phyloP scores from a whole-genome alignment of 2,888 invertebrate species.

The Catotricha subobsoleta region DNA sequence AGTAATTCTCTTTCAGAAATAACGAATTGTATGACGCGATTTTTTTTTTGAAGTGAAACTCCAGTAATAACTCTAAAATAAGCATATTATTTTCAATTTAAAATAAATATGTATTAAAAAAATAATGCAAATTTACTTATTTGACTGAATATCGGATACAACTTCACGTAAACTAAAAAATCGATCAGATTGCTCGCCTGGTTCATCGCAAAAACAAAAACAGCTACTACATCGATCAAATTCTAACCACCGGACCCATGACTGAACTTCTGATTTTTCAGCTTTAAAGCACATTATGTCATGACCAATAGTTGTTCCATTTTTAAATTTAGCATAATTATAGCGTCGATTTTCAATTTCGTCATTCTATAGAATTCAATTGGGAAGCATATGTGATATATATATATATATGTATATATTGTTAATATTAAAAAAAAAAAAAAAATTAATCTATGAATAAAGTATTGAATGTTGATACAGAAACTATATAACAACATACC shows the following conservation, averaged over 20 bases:
- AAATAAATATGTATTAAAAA: slow-evolving; percentile 2
- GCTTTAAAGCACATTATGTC: slow-evolving; percentile 3
- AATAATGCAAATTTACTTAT: slow-evolving; percentile 16
- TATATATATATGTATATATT: no score
- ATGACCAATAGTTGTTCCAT: not conserved
- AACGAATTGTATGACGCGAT: slow-evolving; percentile 53
- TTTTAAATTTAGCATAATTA: slow-evolving; percentile 5
- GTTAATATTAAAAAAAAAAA: no score
- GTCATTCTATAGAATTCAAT: not conserved
- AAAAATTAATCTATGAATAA: no score
- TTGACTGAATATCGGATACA: slow-evolving; percentile 19
- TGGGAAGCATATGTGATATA: no score
- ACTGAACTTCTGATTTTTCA: not conserved
- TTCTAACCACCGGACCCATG: slow-evolving; percentile 27
- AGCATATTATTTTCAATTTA: not conserved
- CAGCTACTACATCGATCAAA: slow-evolving; percentile 38
- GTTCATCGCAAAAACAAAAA: slow-evolving; percentile 36
- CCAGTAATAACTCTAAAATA: slow-evolving; percentile 51
- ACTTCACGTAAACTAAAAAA: slow-evolving; percentile 31
- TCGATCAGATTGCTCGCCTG: slow-evolving; percentile 30
- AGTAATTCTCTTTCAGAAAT: slow-evolving; percentile 45
- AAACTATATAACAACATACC: slow-evolving; percentile 24
- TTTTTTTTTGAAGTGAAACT: slow-evolving; percentile 45
- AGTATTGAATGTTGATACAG: not conserved
- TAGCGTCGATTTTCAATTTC: slow-evolving; percentile 3